phyloP scores from a whole-genome alignment of 2,113 vertebrate genomes.

The Onychostoma macrolepis region DNA sequence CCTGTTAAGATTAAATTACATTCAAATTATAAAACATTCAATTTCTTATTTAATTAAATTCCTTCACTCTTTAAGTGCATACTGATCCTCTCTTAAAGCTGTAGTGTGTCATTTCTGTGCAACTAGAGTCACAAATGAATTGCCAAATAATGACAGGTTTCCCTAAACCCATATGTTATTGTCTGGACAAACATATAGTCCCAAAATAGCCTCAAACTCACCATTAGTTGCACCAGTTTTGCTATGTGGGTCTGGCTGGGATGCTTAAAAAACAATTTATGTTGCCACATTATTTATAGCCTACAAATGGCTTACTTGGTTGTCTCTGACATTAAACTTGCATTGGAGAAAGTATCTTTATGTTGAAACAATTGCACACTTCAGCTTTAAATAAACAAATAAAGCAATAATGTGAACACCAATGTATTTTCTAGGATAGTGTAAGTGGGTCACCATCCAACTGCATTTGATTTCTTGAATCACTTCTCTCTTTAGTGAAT shows the following conservation, averaged over 20 bases:
- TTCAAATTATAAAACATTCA: background rate
- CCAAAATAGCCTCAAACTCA: background rate
- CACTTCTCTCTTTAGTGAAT: background rate
- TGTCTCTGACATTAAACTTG: background rate
- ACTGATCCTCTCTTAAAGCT: background rate
- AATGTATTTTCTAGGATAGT: background rate
- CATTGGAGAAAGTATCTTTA: background rate
- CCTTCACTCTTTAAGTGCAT: background rate
- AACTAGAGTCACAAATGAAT: background rate
- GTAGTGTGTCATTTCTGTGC: background rate
- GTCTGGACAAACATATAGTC: background rate
- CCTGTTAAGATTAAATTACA: background rate
- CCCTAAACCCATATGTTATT: background rate
- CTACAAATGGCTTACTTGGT: background rate
- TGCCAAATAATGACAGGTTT: background rate
- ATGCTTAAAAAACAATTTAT: background rate
- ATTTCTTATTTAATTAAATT: background rate
- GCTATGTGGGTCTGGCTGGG: background rate
- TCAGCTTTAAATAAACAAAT: background rate
- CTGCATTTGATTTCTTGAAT: background rate
- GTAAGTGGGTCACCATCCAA: conserved; percentile 8
- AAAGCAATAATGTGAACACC: background rate
- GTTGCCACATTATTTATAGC: background rate
- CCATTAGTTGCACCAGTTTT: background rate
- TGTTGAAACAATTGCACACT: background rate